These are phyloP conservation scores for Zophobas morio DNA, from an alignment of 1,140 invertebrate genomes.

Conservation along the genomic window DNA sequence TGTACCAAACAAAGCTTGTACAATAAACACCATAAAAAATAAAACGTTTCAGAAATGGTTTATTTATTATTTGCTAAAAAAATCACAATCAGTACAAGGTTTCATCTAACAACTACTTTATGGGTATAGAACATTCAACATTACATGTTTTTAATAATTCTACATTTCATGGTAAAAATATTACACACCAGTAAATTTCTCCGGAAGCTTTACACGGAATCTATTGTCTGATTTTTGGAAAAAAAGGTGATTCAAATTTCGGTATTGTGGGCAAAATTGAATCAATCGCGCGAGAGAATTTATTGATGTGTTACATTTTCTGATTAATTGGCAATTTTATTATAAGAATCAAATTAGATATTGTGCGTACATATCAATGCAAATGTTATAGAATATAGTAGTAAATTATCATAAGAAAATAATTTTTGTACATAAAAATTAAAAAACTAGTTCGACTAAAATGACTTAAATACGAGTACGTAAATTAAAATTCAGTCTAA, in stretches of 20 bases:
- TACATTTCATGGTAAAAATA: constrained; percentile 40
- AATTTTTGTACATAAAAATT: too few species aligned
- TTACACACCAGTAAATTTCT: constrained; percentile 30
- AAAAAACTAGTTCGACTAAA: too few species aligned
- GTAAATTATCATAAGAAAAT: too few species aligned
- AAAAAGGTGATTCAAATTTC: constrained; percentile 36
- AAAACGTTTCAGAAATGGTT: constrained; percentile 48
- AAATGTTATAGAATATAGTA: neutral
- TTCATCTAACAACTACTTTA: constrained; percentile 30
- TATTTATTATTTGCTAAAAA: constrained; percentile 46
- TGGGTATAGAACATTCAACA: constrained; percentile 47
- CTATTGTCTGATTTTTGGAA: constrained; percentile 24
- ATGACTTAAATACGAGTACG: constrained; percentile 12
- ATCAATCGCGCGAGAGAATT: constrained; percentile 10
- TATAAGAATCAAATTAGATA: constrained; percentile 39
- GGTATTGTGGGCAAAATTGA: constrained; percentile 22
- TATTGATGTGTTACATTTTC: constrained; percentile 44
- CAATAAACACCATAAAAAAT: constrained; percentile 23
- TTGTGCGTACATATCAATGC: constrained; percentile 45
- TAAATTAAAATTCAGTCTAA: neutral
- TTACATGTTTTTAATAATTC: constrained; percentile 46
- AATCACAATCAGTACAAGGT: constrained; percentile 47
- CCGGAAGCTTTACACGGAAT: constrained; percentile 16
- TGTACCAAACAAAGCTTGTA: constrained; percentile 36
- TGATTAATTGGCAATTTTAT: constrained; percentile 39